phyloP scores from a whole-genome alignment of 2,797 vertebrate species.

The Sternarchorhynchus goeldii region DNA sequence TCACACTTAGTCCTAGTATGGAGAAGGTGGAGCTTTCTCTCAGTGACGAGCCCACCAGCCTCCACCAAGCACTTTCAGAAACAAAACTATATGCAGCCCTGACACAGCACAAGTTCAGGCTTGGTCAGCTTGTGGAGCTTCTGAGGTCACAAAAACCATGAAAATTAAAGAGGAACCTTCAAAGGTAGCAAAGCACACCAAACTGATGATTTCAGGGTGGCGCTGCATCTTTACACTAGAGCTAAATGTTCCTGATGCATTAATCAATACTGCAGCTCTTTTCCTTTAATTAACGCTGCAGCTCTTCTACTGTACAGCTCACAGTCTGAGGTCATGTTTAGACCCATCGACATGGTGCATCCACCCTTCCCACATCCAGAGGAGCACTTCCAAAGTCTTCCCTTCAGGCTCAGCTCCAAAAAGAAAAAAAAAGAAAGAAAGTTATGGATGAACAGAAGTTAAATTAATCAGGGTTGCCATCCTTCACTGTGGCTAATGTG shows the following conservation, averaged over 20 bases:
- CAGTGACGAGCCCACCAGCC: too few species aligned
- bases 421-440: constrained; percentile 23
- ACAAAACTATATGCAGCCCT: too few species aligned
- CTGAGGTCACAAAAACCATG: too few species aligned
- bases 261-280: constrained; percentile 44
- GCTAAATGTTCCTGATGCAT: constrained; percentile 42
- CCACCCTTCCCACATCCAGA: constrained; percentile 10
- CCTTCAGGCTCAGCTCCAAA: background rate
- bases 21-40: too few species aligned
- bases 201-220: too few species aligned
- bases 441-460: constrained; percentile 20
- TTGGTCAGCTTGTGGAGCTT: too few species aligned
- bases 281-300: constrained; percentile 52
- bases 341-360: background rate
- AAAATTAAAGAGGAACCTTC: background rate
- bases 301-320: too few species aligned
- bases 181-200: background rate
- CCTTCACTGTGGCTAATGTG: constrained; percentile 26
- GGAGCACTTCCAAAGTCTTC: constrained; percentile 7
- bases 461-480: constrained; percentile 34
- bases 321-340: too few species aligned
- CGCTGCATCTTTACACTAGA: background rate
- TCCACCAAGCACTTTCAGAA: too few species aligned
- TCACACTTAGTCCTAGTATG: too few species aligned
- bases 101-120: too few species aligned